phyloP scores from a whole-genome alignment of 2,888 invertebrate species.

The Myathropa florea region DNA sequence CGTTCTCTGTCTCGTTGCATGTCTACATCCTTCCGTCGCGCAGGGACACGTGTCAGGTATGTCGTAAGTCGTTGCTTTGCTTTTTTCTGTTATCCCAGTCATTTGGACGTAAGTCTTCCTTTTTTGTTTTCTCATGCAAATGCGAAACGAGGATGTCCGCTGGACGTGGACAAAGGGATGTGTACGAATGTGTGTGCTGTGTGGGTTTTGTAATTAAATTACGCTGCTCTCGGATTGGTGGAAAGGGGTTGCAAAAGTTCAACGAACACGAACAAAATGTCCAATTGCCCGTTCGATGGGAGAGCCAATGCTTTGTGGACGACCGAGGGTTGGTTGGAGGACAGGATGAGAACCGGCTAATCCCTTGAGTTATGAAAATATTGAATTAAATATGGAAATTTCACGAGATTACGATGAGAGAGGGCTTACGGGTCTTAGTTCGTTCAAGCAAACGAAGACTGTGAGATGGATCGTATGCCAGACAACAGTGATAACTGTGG shows the following conservation, averaged over 20 bases:
- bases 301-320: too few relatives aligned
- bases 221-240: background rate
- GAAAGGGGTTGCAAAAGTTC: constrained; percentile 9
- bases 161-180: background rate
- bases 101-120: background rate
- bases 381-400: constrained; percentile 10
- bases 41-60: constrained; percentile 23
- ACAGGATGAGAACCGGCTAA: background rate
- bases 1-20: background rate
- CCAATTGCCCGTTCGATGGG: background rate
- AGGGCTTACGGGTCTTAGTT: background rate
- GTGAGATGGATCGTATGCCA: background rate
- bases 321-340: background rate
- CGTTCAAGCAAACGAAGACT: background rate
- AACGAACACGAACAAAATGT: constrained; percentile 24
- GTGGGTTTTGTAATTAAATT: constrained; percentile 34
- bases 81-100: background rate
- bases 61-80: background rate
- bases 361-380: constrained; percentile 23
- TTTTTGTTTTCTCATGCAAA: background rate
- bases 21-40: background rate
- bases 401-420: background rate
- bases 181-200: background rate
- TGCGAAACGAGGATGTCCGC: background rate
- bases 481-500: too few relatives aligned